These are phyloP conservation scores for Terrapene triunguis DNA, from an alignment of 2,113 vertebrate genomes.

Conservation along the genomic window DNA sequence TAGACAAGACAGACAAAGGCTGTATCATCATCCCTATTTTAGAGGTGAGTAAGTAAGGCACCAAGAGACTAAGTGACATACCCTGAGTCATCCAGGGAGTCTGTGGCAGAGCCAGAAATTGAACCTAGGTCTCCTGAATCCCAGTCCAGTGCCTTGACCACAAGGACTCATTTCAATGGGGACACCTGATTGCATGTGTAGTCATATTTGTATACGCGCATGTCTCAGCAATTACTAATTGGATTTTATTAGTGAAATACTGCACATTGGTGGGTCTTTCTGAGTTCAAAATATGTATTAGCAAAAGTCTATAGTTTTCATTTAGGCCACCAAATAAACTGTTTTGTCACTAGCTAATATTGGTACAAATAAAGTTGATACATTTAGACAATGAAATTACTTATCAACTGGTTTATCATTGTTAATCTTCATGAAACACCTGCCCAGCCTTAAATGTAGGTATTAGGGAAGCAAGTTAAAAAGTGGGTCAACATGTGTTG, in stretches of 20 bases:
- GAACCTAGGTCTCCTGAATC: neutral
- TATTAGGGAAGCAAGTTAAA: neutral
- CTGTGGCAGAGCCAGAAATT: neutral
- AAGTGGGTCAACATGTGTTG: neutral
- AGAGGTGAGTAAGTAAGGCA: neutral
- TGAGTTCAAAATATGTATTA: neutral
- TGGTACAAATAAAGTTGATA: neutral
- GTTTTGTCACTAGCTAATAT: neutral
- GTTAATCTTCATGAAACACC: neutral
- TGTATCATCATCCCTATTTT: neutral
- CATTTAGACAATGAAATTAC: neutral
- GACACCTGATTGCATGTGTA: neutral
- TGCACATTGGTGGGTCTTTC: neutral
- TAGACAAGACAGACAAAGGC: neutral
- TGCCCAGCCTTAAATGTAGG: neutral
- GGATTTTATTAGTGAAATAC: neutral
- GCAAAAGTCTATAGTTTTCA: rapidly evolving
- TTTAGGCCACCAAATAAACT: neutral
- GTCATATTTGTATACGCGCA: neutral
- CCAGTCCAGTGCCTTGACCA: neutral
- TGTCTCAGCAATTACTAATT: neutral
- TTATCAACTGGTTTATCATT: neutral
- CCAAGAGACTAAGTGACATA: neutral
- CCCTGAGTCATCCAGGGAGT: neutral
- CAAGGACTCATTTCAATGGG: neutral